Evolutionary conservation across 2,888 invertebrate genomes (phyloP).

Genomic region (Laspeyria flexula): DNA sequence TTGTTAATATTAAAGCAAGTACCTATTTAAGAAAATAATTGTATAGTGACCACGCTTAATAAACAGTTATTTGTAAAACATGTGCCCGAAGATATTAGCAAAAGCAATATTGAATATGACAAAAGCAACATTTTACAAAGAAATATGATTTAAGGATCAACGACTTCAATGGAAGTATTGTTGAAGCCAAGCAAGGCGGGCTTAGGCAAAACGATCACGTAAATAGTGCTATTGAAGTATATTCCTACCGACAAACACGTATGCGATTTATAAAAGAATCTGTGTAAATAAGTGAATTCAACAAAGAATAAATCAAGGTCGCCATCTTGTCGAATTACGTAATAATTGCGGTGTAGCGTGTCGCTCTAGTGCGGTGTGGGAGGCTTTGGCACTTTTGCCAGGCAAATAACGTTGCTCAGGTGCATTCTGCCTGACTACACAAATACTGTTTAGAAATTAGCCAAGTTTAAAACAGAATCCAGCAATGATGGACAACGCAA

Average conservation of each 20-base stretch:
- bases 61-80: background rate
- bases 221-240: background rate
- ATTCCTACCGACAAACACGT: background rate
- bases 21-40: background rate
- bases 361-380: constrained; percentile 25
- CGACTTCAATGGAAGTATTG: background rate
- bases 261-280: constrained; percentile 6
- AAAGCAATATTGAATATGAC: background rate
- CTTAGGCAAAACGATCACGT: background rate
- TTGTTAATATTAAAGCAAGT: too few relatives aligned
- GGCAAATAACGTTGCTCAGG: constrained; percentile 27
- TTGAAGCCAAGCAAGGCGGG: background rate
- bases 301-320: constrained; percentile 39
- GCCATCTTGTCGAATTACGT: constrained; percentile 36
- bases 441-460: constrained; percentile 6
- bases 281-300: constrained; percentile 17
- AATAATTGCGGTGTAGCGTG: constrained; percentile 30
- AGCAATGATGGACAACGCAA: background rate
- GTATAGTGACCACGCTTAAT: background rate
- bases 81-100: too few relatives aligned
- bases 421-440: constrained; percentile 26
- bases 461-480: constrained; percentile 1
- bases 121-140: background rate
- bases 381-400: constrained; percentile 22
- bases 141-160: background rate